Evolutionary conservation across 2,888 invertebrate genomes (phyloP).

Genomic region (Sphecodes monilicornis): DNA sequence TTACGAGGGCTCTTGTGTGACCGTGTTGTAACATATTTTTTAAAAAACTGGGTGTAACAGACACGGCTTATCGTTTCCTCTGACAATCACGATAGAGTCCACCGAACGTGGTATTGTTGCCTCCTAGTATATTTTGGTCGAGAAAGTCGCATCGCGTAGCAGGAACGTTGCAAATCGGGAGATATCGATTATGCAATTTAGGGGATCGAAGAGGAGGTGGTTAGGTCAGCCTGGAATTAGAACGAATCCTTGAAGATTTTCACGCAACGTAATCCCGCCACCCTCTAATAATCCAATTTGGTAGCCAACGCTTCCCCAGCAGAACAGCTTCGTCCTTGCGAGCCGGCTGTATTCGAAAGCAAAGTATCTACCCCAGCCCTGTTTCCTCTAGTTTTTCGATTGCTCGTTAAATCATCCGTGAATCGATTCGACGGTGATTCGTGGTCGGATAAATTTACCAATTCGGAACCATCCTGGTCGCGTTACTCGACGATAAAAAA

Average conservation of each 20-base stretch:
- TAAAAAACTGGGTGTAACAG: no score
- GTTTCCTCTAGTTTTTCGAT: background rate
- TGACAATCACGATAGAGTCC: no score
- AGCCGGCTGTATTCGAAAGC: background rate
- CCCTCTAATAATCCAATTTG: slow-evolving; percentile 13
- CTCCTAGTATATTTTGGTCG: background rate
- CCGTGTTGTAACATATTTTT: no score
- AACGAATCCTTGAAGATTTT: slow-evolving; percentile 30
- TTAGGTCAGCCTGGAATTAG: slow-evolving; percentile 10
- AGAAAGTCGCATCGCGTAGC: background rate
- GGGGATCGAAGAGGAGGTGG: background rate
- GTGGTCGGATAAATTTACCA: background rate
- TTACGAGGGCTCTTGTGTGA: no score
- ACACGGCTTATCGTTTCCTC: no score
- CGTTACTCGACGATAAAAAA: background rate
- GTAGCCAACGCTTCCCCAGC: background rate
- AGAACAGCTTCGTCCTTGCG: background rate
- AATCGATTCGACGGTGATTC: background rate
- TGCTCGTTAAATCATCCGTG: background rate
- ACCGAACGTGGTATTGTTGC: background rate
- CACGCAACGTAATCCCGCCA: slow-evolving; percentile 13
- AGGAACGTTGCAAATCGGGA: slow-evolving; percentile 18
- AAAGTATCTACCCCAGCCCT: background rate
- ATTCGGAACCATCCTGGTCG: background rate
- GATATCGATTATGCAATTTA: slow-evolving; percentile 44